Evolutionary conservation across 2,888 invertebrate genomes (phyloP).

Genomic region (Patella pellucida): DNA sequence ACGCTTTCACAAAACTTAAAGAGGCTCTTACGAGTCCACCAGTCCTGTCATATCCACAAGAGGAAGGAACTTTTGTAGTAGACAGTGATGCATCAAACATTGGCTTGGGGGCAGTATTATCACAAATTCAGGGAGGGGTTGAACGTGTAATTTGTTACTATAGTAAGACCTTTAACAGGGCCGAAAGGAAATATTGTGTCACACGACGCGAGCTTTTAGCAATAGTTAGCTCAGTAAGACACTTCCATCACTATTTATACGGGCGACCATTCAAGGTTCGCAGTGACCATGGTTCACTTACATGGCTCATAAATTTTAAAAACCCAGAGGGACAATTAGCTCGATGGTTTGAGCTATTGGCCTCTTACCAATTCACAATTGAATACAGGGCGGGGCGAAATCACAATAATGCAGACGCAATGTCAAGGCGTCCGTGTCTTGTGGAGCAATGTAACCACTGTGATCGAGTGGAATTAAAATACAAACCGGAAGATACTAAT

Average conservation of each 20-base stretch:
- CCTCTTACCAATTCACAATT: slow-evolving; percentile 26
- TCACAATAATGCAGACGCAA: slow-evolving; percentile 29
- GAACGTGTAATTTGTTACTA: slow-evolving; percentile 29
- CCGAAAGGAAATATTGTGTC: slow-evolving; percentile 30
- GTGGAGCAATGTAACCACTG: slow-evolving; percentile 24
- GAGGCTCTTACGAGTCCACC: background rate
- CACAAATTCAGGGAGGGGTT: slow-evolving; percentile 9
- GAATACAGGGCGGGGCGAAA: slow-evolving; percentile 25
- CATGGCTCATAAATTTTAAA: slow-evolving; percentile 10
- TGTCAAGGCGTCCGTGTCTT: slow-evolving; percentile 29
- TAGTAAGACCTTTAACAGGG: slow-evolving; percentile 27
- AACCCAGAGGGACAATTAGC: background rate
- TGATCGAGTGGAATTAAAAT: slow-evolving; percentile 20
- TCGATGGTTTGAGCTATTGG: slow-evolving; percentile 20
- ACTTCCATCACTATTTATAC: slow-evolving; percentile 39
- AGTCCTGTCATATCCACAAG: background rate
- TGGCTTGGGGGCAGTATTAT: background rate
- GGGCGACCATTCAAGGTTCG: slow-evolving; percentile 31
- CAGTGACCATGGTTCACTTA: slow-evolving; percentile 32
- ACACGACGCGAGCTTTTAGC: slow-evolving; percentile 30
- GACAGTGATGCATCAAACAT: background rate
- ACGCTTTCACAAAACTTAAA: background rate
- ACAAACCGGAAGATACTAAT: background rate
- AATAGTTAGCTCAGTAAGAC: slow-evolving; percentile 29
- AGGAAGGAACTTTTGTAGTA: slow-evolving; percentile 1